These are phyloP conservation scores for Drosophila acutilabella DNA, from an alignment of 2,888 invertebrate genomes.

Conservation along the genomic window DNA sequence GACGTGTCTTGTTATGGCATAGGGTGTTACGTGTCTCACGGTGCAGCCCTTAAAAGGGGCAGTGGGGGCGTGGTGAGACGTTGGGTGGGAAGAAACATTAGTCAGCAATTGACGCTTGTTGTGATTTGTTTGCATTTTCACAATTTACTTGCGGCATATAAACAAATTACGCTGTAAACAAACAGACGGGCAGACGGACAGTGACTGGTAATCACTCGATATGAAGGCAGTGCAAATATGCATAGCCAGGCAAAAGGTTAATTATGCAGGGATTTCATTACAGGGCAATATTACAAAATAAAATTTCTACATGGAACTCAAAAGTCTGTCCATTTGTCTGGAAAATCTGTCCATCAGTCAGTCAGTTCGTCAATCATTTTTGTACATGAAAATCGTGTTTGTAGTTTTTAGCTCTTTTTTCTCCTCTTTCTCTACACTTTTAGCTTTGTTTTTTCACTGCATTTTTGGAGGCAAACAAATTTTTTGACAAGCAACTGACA, in stretches of 20 bases:
- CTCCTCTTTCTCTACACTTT: neutral
- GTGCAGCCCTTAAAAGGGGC: constrained; percentile 42
- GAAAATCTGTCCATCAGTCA: constrained; percentile 20
- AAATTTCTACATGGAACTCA: constrained; percentile 23
- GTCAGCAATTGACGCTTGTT: constrained; percentile 64
- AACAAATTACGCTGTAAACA: constrained; percentile 74
- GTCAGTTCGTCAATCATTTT: constrained; percentile 70
- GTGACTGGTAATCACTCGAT: constrained; percentile 6
- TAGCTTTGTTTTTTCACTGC: constrained; percentile 57
- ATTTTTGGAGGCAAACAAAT: constrained; percentile 77
- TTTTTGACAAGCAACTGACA: constrained; percentile 81
- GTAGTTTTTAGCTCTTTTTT: constrained; percentile 47
- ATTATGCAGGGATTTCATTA: constrained; percentile 63
- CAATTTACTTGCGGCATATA: constrained; percentile 50
- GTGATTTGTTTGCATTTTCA: constrained; percentile 72
- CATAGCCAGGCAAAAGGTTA: constrained; percentile 66
- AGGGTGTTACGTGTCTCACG: constrained; percentile 57
- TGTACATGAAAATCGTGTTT: constrained; percentile 80
- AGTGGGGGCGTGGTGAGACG: neutral
- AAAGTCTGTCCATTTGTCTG: constrained; percentile 10
- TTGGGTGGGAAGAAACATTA: constrained; percentile 41
- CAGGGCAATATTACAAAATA: constrained; percentile 16
- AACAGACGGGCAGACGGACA: constrained; percentile 38
- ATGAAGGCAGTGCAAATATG: constrained; percentile 56
- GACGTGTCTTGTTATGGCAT: constrained; percentile 49